Percentiles rank a stretch among this genome's conserved stretches.
Evolutionary conservation across 2,797 vertebrate genomes (phyloP).

Genomic region (Myotis findleyi): DNA sequence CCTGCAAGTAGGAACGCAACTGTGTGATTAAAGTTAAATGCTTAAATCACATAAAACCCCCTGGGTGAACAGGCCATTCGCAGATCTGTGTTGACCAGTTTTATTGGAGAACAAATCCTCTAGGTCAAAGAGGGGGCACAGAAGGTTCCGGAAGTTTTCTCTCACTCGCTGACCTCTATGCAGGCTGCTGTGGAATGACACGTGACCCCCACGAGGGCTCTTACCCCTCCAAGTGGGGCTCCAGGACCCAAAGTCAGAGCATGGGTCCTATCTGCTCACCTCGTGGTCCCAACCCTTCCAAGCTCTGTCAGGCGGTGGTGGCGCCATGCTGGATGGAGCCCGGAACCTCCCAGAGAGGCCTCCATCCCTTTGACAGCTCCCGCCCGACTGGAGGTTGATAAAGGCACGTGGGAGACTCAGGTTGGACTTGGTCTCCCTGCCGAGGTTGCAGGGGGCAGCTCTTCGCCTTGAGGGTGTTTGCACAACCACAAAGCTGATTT

Average conservation of each 20-base stretch:
- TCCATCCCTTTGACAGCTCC: background rate
- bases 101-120: background rate
- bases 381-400: background rate
- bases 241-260: background rate
- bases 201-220: background rate
- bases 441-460: no score
- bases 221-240: background rate
- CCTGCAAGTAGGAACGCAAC: background rate
- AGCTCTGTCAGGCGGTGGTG: no score
- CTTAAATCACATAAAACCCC: background rate
- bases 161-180: background rate
- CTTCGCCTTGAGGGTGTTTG: no score
- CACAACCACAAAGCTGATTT: background rate
- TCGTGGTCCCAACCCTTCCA: accelerated
- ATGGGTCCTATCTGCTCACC: background rate
- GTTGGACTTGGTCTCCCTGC: background rate
- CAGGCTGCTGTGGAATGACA: background rate
- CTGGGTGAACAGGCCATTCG: background rate
- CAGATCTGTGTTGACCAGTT: background rate
- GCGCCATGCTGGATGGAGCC: background rate
- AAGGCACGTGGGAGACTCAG: accelerated
- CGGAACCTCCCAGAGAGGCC: background rate
- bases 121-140: background rate
- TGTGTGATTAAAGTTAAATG: background rate
- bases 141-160: background rate